Conservation (phyloP, 2,113 vertebrate genomes). For the Brachyhypopomus occidentalis region DNA sequence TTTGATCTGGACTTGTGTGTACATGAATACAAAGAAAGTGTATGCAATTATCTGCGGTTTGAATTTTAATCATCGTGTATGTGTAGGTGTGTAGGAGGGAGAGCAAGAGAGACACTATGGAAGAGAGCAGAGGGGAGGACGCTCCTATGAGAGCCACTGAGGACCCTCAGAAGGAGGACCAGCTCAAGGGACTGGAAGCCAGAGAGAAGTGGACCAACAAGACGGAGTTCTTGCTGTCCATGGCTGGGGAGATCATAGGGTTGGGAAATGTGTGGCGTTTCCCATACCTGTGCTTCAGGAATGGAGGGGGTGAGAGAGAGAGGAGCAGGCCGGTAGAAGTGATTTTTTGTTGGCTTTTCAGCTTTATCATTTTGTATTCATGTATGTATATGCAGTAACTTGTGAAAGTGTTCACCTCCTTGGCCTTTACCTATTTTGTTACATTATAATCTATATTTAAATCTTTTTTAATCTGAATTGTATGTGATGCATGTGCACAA, state of each 20-base stretch:
- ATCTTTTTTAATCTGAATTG: too few relatives aligned
- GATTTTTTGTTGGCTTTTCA: background rate
- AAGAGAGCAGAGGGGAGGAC: constrained; percentile 45
- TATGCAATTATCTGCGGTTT: too few relatives aligned
- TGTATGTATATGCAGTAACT: background rate
- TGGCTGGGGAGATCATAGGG: constrained; percentile 91
- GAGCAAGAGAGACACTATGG: constrained; percentile 56
- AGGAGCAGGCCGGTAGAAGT: background rate
- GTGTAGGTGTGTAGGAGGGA: background rate
- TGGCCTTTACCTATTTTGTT: too few relatives aligned
- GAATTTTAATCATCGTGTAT: background rate
- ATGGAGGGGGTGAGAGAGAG: constrained; percentile 77
- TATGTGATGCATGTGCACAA: too few relatives aligned
- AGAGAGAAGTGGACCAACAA: constrained; percentile 90
- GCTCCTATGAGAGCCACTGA: background rate
- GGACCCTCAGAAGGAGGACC: constrained; percentile 39
- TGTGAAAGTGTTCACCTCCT: too few relatives aligned
- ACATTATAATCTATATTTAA: too few relatives aligned
- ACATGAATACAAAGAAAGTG: background rate
- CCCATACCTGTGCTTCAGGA: constrained; percentile 89
- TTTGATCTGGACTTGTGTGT: too few relatives aligned
- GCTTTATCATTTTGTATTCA: background rate
- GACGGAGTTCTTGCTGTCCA: constrained; percentile 85
- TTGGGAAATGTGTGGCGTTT: constrained; percentile 90
- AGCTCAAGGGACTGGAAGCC: constrained; percentile 47